Evolutionary conservation across 2,797 vertebrate genomes (phyloP).

Genomic region (Bradypus variegatus): DNA sequence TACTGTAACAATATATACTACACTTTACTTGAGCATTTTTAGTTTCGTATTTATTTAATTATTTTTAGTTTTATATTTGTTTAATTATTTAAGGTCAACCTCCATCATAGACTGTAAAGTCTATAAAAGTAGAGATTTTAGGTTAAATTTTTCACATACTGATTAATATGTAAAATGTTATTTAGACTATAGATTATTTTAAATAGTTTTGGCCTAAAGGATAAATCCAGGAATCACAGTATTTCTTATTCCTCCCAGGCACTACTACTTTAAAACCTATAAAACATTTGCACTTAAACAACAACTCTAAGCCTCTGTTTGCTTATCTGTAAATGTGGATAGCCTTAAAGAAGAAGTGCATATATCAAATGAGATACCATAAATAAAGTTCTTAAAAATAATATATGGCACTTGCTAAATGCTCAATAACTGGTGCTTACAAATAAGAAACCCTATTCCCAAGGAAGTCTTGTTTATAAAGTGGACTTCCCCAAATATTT

Average conservation of each 20-base stretch:
- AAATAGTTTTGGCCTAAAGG: not conserved
- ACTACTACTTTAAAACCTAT: slow-evolving; percentile 13
- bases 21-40: not conserved
- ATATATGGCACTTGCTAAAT: not conserved
- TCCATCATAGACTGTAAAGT: not conserved
- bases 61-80: slow-evolving; percentile 21
- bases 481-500: slow-evolving; percentile 13
- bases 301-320: not conserved
- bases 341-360: slow-evolving; percentile 6
- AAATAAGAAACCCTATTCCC: not conserved
- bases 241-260: not conserved
- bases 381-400: slow-evolving; percentile 35
- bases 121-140: slow-evolving; percentile 28
- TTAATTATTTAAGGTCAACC: slow-evolving; percentile 3
- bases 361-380: slow-evolving; percentile 27
- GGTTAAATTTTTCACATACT: slow-evolving; percentile 1
- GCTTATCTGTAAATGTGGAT: slow-evolving; percentile 12
- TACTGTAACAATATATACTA: not conserved
- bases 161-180: slow-evolving; percentile 11
- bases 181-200: not conserved
- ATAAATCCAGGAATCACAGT: not conserved
- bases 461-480: slow-evolving; percentile 31
- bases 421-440: not conserved
- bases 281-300: slow-evolving; percentile 19
- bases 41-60: no score